phyloP scores from a whole-genome alignment of 2,797 vertebrate species.

The Acropternis orthonyx region DNA sequence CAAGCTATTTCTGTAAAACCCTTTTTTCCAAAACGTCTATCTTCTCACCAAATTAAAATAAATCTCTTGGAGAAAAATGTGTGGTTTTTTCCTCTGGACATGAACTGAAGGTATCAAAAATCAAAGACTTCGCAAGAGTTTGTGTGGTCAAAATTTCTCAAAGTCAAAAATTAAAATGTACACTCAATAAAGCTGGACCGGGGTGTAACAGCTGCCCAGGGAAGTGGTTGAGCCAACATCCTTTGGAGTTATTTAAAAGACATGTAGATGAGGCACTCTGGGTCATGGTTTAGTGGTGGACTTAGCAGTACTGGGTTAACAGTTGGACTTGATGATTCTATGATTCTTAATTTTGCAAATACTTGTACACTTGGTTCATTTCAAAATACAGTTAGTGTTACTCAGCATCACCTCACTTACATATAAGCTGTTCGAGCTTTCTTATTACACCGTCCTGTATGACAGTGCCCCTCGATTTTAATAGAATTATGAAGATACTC shows the following conservation, averaged over 20 bases:
- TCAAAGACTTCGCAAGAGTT: too few species aligned
- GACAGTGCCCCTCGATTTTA: not conserved
- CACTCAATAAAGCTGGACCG: too few species aligned
- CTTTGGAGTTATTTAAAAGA: not conserved
- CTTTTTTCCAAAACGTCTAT: too few species aligned
- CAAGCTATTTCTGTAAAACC: too few species aligned
- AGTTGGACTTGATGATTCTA: not conserved
- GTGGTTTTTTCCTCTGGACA: too few species aligned
- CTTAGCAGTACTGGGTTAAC: not conserved
- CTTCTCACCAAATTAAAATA: too few species aligned
- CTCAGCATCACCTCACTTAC: not conserved
- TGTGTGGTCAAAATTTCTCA: too few species aligned
- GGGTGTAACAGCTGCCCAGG: not conserved
- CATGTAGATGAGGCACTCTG: not conserved
- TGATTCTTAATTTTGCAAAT: not conserved
- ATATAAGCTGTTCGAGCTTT: fast-evolving
- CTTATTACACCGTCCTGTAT: not conserved
- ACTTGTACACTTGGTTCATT: not conserved
- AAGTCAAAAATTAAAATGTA: too few species aligned
- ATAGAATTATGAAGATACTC: not conserved
- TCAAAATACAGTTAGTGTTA: not conserved
- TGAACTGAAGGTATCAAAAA: too few species aligned
- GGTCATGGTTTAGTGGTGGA: not conserved
- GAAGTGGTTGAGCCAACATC: not conserved
- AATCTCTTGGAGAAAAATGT: too few species aligned